These are phyloP conservation scores for Gryllus bimaculatus DNA, from an alignment of 1,140 invertebrate species.

Conservation along the genomic window DNA sequence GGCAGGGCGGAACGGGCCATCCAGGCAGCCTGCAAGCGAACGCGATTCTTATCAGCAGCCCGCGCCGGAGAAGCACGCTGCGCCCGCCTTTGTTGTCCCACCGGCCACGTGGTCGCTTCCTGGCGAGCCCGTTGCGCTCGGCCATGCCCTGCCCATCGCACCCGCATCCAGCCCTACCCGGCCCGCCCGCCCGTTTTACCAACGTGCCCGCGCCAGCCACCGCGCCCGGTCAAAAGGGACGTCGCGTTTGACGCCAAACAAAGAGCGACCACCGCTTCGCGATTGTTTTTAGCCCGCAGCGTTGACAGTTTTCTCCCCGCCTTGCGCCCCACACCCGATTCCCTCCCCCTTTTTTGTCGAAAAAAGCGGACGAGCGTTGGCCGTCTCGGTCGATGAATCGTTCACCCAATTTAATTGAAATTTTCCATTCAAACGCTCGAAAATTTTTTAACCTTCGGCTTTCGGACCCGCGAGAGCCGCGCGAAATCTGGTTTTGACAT, in stretches of 20 bases:
- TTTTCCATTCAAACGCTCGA: background rate
- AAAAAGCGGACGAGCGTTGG: background rate
- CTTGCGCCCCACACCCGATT: background rate
- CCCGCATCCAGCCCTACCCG: no score
- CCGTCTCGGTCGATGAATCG: background rate
- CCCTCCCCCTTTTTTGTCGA: background rate
- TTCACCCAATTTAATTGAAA: slow-evolving; percentile 1
- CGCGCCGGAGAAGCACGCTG: background rate
- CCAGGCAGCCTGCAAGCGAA: background rate
- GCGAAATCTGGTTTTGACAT: no score
- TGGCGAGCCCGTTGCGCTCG: background rate
- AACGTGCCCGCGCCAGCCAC: no score
- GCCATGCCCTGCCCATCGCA: background rate
- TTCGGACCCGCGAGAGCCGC: no score
- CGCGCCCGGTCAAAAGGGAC: background rate
- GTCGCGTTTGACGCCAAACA: background rate
- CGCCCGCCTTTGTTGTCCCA: background rate
- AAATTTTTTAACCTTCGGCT: background rate
- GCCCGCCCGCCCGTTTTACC: background rate
- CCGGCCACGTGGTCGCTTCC: background rate
- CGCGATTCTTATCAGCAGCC: background rate
- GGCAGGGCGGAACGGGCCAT: background rate
- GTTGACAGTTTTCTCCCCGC: slow-evolving; percentile 2
- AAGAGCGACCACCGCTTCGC: background rate
- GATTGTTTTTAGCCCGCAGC: slow-evolving; percentile 3